These are phyloP conservation scores for Clarias platycephalus DNA, from an alignment of 2,797 vertebrate species.

Conservation along the genomic window DNA sequence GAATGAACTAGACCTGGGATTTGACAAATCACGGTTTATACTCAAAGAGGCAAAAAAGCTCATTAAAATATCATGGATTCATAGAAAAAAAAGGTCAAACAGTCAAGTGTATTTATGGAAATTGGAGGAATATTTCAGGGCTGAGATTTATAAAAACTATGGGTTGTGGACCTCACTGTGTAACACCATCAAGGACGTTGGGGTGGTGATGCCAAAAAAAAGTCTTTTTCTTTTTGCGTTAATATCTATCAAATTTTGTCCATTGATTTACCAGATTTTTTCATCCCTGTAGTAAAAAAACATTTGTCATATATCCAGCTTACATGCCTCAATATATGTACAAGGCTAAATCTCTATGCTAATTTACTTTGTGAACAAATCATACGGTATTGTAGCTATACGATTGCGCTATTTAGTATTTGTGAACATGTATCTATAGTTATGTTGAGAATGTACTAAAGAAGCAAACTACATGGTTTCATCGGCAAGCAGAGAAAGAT, in stretches of 20 bases:
- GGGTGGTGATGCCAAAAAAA: no score
- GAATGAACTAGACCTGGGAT: not conserved
- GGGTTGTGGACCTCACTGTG: no score
- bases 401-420: no score
- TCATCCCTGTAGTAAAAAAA: not conserved
- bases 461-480: no score
- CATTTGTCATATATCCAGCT: not conserved
- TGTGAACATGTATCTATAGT: no score
- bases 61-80: not conserved
- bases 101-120: not conserved
- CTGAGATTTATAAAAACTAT: not conserved
- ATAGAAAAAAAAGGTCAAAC: not conserved
- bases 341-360: not conserved
- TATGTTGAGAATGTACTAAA: no score
- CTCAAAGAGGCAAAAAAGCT: not conserved
- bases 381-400: no score
- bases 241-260: not conserved
- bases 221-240: no score
- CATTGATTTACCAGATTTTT: not conserved
- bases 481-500: no score
- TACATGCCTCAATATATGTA: not conserved
- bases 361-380: not conserved
- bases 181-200: no score
- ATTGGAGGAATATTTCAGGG: not conserved
- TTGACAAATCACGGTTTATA: not conserved